Percentiles rank a stretch among this genome's conserved stretches.
phyloP scores from a whole-genome alignment of 2,888 invertebrate genomes.

The Synanthedon vespiformis region DNA sequence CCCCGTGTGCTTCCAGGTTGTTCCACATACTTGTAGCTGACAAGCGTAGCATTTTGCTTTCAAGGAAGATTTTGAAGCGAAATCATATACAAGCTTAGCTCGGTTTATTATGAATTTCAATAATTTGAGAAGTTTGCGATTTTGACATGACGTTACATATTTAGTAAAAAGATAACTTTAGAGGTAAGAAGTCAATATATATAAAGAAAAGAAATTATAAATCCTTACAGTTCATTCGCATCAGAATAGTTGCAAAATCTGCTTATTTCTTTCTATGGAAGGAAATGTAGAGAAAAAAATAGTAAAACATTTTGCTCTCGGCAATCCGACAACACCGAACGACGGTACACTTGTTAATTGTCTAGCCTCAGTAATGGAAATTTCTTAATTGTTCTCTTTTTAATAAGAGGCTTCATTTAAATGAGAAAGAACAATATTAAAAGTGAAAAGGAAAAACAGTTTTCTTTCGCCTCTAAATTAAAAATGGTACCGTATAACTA shows the following conservation, averaged over 20 bases:
- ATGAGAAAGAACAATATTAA: constrained; percentile 6
- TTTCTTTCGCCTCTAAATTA: background rate
- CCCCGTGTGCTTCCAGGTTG: background rate
- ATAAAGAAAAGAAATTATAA: no score
- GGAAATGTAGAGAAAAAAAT: background rate
- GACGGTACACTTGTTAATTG: background rate
- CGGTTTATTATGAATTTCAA: no score
- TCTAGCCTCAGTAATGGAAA: constrained; percentile 8
- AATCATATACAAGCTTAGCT: no score
- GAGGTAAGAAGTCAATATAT: no score
- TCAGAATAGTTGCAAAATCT: background rate
- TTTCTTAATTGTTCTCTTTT: constrained; percentile 12
- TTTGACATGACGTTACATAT: no score
- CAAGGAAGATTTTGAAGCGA: background rate
- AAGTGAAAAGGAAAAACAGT: background rate
- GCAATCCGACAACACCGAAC: background rate
- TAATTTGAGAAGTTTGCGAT: no score
- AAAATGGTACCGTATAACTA: no score
- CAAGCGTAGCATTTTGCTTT: constrained; percentile 6
- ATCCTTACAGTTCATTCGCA: no score
- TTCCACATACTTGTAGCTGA: background rate
- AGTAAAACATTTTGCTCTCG: background rate
- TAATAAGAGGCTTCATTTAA: constrained; percentile 12
- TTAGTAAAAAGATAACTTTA: no score
- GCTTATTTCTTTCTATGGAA: background rate